Conservation (phyloP, 1,140 invertebrate genomes). For the Rhagoletis pomonella region DNA sequence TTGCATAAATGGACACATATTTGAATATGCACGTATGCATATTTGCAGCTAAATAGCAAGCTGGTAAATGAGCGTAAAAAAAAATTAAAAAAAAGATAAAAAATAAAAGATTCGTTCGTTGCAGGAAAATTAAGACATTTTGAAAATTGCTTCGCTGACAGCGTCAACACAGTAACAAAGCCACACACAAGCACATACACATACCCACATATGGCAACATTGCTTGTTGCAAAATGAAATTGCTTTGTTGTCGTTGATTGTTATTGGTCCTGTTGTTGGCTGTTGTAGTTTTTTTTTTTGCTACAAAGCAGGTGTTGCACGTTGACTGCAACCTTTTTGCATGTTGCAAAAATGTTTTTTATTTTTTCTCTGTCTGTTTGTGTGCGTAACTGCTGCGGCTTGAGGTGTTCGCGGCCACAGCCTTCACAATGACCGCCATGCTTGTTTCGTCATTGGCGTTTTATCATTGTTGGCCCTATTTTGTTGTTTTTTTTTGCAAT, state of each 20-base stretch:
- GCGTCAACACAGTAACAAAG: background rate
- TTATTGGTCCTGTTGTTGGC: background rate
- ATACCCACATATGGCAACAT: background rate
- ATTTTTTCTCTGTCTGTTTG: background rate
- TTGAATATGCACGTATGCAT: background rate
- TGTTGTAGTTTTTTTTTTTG: background rate
- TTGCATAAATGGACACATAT: background rate
- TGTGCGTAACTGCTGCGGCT: background rate
- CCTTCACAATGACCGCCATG: conserved; percentile 20
- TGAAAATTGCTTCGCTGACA: conserved; percentile 41
- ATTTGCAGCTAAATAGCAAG: background rate
- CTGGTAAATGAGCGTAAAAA: background rate
- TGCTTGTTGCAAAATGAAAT: conserved; percentile 25
- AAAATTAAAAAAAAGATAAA: background rate
- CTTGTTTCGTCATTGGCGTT: background rate
- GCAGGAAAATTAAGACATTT: conserved; percentile 46
- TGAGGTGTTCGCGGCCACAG: background rate
- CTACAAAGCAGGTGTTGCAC: conserved; percentile 18
- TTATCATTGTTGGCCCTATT: background rate
- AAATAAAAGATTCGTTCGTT: background rate
- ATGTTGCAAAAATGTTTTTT: background rate
- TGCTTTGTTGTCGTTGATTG: conserved; percentile 11
- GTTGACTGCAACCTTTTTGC: background rate
- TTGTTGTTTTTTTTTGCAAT: background rate
- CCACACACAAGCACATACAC: background rate